phyloP scores from a whole-genome alignment of 2,888 invertebrate genomes.

The Dicyrtoma fusca region DNA sequence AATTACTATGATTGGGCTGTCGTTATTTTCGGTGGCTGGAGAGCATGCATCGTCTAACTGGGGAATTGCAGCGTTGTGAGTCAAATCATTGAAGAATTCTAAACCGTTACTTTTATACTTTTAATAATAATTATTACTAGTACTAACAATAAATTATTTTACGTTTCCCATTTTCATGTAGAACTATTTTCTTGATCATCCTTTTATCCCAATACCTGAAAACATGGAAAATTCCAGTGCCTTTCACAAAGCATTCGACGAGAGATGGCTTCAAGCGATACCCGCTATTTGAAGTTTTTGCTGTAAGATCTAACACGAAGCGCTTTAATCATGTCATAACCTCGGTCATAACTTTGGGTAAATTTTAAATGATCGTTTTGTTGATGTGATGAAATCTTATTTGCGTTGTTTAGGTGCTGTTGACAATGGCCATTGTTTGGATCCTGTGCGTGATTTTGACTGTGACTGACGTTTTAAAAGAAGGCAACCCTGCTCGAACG shows the following conservation, averaged over 20 bases:
- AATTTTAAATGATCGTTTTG: too few species aligned
- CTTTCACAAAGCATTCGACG: constrained; percentile 64
- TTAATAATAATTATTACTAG: too few species aligned
- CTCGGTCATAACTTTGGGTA: too few species aligned
- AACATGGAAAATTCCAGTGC: constrained; percentile 67
- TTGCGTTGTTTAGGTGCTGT: constrained; percentile 66
- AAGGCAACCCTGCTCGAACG: constrained; percentile 72
- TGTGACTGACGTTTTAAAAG: constrained; percentile 66
- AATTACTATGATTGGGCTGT: constrained; percentile 79
- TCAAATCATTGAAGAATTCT: constrained; percentile 43
- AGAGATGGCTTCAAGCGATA: constrained; percentile 34
- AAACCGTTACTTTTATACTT: too few species aligned
- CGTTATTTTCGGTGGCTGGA: constrained; percentile 79
- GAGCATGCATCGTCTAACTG: constrained; percentile 80
- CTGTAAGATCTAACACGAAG: constrained; percentile 26
- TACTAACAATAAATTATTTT: too few species aligned
- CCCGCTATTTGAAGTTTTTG: constrained; percentile 44
- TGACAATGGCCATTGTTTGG: constrained; percentile 79
- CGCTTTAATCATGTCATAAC: too few species aligned
- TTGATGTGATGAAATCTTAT: neutral
- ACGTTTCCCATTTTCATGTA: constrained; percentile 60
- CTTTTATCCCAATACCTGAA: constrained; percentile 79
- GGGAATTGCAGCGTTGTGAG: constrained; percentile 79
- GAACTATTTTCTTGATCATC: constrained; percentile 74
- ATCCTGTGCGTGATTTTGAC: constrained; percentile 73